Conservation (phyloP, 2,797 vertebrate species). For the Crenichthys baileyi region DNA sequence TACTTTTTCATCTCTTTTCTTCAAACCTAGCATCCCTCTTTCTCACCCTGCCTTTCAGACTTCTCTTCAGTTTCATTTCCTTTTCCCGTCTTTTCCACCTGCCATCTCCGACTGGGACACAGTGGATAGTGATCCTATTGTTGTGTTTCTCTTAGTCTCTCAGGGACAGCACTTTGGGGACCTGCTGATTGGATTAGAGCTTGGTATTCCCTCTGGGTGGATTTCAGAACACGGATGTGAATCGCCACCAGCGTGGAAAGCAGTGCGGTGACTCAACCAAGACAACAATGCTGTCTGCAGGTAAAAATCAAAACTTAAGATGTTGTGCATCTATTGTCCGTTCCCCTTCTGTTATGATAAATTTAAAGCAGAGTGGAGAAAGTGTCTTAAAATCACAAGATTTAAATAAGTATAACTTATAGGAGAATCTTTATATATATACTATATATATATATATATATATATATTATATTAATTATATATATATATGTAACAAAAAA, state of each 20-base stretch:
- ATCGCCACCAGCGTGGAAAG: slow-evolving; percentile 77
- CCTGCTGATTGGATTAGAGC: slow-evolving; percentile 98
- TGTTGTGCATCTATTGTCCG: slow-evolving; percentile 22
- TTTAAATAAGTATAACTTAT: not conserved
- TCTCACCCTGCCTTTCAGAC: slow-evolving; percentile 27
- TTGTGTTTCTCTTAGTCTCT: slow-evolving; percentile 67
- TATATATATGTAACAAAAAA: too few relatives aligned
- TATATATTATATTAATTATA: too few relatives aligned
- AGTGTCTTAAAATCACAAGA: not conserved
- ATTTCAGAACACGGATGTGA: slow-evolving; percentile 91
- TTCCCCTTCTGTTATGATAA: slow-evolving; percentile 18
- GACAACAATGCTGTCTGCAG: slow-evolving; percentile 67
- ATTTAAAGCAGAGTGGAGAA: not conserved
- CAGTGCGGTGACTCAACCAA: slow-evolving; percentile 53
- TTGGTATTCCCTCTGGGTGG: slow-evolving; percentile 96
- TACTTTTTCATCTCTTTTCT: slow-evolving; percentile 1
- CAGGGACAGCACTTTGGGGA: slow-evolving; percentile 90
- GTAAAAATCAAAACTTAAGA: slow-evolving; percentile 54
- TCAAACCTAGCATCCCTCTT: slow-evolving; percentile 5
- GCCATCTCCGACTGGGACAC: slow-evolving; percentile 33
- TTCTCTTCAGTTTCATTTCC: slow-evolving; percentile 38
- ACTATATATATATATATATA: too few relatives aligned
- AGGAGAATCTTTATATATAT: not conserved
- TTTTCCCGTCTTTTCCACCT: slow-evolving; percentile 30
- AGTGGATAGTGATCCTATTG: slow-evolving; percentile 89